Base-by-base conservation (phyloP, 1,140 invertebrate genomes). In the Belonocnema kinseyi region DNA sequence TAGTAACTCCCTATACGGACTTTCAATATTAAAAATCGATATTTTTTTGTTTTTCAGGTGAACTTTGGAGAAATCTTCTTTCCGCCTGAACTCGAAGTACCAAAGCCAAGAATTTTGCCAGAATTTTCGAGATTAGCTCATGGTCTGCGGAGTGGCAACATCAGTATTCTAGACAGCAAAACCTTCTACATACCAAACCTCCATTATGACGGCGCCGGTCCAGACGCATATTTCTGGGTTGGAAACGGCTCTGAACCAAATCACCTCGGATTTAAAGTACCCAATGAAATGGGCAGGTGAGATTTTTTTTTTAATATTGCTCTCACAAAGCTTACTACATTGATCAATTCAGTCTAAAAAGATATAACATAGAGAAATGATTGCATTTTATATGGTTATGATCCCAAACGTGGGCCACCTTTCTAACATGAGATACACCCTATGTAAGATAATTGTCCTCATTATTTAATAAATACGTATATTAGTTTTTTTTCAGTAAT, bases 221-320 rank as follows among this genome's bases (percentile, higher is more conserved):
- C 96, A 2, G 97, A 98, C 87, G 96, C 97, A 7, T 98, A 97
- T 88, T 98, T 98, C 89, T 98, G 96, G 96, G 97, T 98, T 7
- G 97, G 97, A 8, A 97, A 95, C 83, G 97, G 97, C 1, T 91
- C 93, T 1, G 94, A 97, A 84, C 97, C 97, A 0, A 94, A 94
- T 84, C 91, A 95, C n/a, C 94, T 95, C 87, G 97, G 97, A 17
- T 94, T 94, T 79, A 98, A 97, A 92, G 96, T 98, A 1, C 95
- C 96, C 1, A 97, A 98, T 90, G 97, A 98, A 90, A 93, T 95
- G 85, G 96, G 96, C 80, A 94, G 93, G 93, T 94, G 85, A 88
- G 72, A 50, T 21, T 51, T 21, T 52, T n/a, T 74, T 73, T 17
- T 11, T 16, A 1, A 74, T 73, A 46, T 51, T 50, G 54, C 54